phyloP scores from a whole-genome alignment of 2,113 vertebrate genomes.

The Axis porcinus region DNA sequence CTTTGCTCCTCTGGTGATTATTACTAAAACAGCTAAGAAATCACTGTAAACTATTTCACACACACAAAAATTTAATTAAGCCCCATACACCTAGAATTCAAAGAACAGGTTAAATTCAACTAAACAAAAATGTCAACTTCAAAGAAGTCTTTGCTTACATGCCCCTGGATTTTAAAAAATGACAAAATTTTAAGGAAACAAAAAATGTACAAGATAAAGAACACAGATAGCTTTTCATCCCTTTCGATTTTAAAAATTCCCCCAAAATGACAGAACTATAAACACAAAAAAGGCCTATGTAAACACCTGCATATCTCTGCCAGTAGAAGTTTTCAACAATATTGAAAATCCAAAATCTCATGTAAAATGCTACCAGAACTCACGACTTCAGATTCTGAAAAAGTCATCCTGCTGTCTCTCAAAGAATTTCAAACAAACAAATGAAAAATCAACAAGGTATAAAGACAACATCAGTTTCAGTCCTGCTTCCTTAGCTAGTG shows the following conservation, averaged over 20 bases:
- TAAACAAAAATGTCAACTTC: not conserved
- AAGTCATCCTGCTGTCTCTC: not conserved
- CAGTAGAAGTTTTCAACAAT: not conserved
- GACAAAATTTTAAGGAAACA: not conserved
- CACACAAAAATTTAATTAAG: not conserved
- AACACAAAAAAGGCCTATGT: not conserved
- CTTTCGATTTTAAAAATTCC: not conserved
- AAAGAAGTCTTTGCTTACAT: not conserved
- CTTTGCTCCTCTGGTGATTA: not conserved
- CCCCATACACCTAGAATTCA: not conserved
- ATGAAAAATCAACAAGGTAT: not conserved
- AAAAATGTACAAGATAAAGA: not conserved
- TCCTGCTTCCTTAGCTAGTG: not conserved
- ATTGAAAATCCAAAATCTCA: not conserved
- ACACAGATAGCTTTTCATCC: not conserved
- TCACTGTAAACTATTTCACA: conserved; percentile 4
- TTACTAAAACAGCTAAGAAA: not conserved
- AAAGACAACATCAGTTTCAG: not conserved
- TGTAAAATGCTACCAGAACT: not conserved
- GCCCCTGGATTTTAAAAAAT: not conserved
- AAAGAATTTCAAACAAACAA: conserved; percentile 23
- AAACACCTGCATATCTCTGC: not conserved
- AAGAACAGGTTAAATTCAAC: not conserved
- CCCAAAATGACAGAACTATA: not conserved
- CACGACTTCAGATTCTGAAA: conserved; percentile 15